A percentile compares a stretch with the other conserved stretches of the same genome.
Evolutionary conservation across 2,888 invertebrate genomes (phyloP).

Genomic region (Micoletzkya japonica): DNA sequence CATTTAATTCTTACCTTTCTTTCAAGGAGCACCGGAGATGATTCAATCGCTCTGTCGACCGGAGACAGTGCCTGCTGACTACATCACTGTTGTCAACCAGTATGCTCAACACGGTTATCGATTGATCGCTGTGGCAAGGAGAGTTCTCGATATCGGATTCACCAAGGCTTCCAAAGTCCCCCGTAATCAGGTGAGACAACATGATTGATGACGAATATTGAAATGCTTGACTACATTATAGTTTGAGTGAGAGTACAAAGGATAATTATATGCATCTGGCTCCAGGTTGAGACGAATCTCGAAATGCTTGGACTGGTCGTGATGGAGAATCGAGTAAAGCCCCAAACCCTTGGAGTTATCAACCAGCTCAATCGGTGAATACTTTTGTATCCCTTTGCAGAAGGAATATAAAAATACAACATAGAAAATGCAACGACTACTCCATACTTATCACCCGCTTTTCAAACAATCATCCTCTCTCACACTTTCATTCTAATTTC

Average conservation of each 20-base stretch:
- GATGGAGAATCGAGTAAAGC: constrained; percentile 83
- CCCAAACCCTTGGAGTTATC: constrained; percentile 66
- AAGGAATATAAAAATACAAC: no score
- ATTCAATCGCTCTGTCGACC: constrained; percentile 66
- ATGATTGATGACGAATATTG: neutral
- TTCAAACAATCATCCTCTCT: no score
- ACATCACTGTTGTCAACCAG: constrained; percentile 65
- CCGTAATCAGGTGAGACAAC: constrained; percentile 1
- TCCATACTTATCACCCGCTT: no score
- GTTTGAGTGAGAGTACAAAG: neutral
- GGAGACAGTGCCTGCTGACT: constrained; percentile 66
- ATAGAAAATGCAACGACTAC: no score
- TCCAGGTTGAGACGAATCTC: constrained; percentile 19
- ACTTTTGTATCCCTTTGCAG: no score
- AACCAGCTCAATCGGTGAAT: constrained; percentile 50
- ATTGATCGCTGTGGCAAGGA: constrained; percentile 68
- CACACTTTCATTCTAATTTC: no score
- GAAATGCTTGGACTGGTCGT: constrained; percentile 25
- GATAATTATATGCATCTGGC: neutral
- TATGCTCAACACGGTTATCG: constrained; percentile 67
- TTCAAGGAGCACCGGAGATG: constrained; percentile 71
- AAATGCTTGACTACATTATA: neutral
- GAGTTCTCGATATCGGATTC: constrained; percentile 63
- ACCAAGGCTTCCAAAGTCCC: constrained; percentile 49
- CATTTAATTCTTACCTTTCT: constrained; percentile 68